phyloP scores from a whole-genome alignment of 2,113 vertebrate genomes.

The Chroicocephalus ridibundus region DNA sequence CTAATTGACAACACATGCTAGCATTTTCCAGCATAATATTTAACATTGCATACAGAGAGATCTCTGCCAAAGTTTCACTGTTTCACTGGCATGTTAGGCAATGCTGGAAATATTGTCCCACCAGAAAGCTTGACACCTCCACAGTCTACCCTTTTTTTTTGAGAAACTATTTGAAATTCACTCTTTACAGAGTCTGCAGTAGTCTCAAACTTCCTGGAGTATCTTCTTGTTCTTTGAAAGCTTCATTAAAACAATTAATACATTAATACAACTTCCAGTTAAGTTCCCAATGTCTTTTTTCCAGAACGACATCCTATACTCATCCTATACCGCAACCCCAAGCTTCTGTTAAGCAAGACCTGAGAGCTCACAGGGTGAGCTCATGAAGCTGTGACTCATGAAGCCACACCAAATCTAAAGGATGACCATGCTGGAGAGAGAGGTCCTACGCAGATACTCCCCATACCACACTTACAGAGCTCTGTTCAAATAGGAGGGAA shows the following conservation, averaged over 20 bases:
- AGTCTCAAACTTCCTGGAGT: neutral
- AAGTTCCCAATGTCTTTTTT: neutral
- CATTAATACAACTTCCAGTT: neutral
- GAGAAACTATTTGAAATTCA: neutral
- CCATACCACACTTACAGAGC: neutral
- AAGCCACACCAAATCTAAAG: neutral
- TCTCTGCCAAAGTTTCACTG: neutral
- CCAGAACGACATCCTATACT: neutral
- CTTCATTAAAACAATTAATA: neutral
- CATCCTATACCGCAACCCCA: neutral
- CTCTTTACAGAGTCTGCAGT: neutral
- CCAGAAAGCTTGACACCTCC: neutral
- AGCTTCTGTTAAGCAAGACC: neutral
- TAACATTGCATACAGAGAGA: neutral
- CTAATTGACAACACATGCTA: slow-evolving; percentile 59
- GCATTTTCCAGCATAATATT: slow-evolving; percentile 40
- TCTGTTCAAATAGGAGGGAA: neutral
- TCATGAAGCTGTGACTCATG: neutral
- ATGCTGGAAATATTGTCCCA: neutral
- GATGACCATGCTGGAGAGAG: neutral
- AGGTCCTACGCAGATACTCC: neutral
- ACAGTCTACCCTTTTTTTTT: neutral
- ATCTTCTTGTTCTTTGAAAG: neutral
- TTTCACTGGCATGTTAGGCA: neutral
- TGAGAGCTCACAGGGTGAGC: neutral